Base-by-base conservation (phyloP, 1,140 invertebrate species). In the Meteorus sp. region DNA sequence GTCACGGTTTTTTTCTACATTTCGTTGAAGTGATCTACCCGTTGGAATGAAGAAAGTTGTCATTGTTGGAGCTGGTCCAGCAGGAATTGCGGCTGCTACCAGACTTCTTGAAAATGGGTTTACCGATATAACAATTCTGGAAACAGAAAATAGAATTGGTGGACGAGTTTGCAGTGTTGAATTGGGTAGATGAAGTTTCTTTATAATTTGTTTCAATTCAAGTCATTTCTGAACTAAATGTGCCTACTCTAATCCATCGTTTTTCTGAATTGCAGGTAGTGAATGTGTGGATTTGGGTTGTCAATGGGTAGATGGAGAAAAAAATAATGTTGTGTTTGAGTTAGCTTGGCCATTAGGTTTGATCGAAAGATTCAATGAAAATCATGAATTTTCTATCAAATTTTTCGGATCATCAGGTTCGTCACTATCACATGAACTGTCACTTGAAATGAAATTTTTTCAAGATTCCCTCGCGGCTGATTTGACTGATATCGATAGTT, bases 221-320 rank as follows among this genome's bases (percentile, higher is more conserved):
- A 64, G 3, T 27, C 20, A n/a, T 9, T 27, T 1, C 23, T 7
- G 15, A 48, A 3, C 9, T 48, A 25, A 7, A 19, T 48, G 13
- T n/a, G 17, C 23, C 11, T 11, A 27, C 2, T n/a, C 11, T 48
- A 48, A 19, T 41, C 4, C 13, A 41, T 41, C 15, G 37, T 56
- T 51, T 37, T 29, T 51, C 43, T 57, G 19, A 58, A 33, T 7
- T 41, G 56, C 31, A 77, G 81, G 73, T 2, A 85, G 3, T 81
- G 81, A 58, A 73, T 83, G 15, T n/a, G 76, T 93, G 4, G 93
- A 96, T 74, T 60, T 94, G 11, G 93, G 93, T 3, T 92, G 90
- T 20, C 89, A 94, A 67, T 92, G 89, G 89, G 83, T 93, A 64
- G 92, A 95, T 65, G 92, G 93, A 11, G 85, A 93, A 71, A 77